Evolutionary conservation across 2,888 invertebrate species (phyloP), one percentile per base, ranked within the genome.

Genomic region (Galeruca laticollis): DNA sequence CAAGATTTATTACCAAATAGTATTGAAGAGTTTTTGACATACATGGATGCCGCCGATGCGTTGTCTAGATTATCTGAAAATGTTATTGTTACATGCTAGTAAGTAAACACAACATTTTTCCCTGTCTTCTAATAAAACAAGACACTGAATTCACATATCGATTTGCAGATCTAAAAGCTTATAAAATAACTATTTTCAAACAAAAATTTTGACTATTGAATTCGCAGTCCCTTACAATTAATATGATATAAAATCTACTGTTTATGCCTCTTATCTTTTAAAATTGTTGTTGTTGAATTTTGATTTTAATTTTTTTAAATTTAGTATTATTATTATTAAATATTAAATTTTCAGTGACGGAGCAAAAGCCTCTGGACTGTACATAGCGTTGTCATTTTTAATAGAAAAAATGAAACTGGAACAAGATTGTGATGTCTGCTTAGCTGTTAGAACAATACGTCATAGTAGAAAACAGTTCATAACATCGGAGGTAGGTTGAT

Each of bases 321-420:
- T 26, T 26, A 6, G 26, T 5, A 26, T 20, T 26, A 49, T 20
- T 33, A 15, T 11, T 69, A 15, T 51, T 9, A 49, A 21, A 43
- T 26, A 35, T 52, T 49, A 49, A 10, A 31, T 61, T 73, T 83
- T 70, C 72, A 88, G 88, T 70, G 85, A 88, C 77, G 88, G 88
- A 5, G 84, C 85, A 11, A 86, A 82, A 10, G 85, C 85, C 10
- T 83, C 85, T 74, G 88, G 88, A 11, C 76, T 88, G 20, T 88
- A 86, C 73, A 76, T 87, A 35, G 86, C 87, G 0, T 70, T 86
- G 69, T 82, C 83, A 13, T 86, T 86, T 71, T 69, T 88, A 9
- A 81, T 88, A 18, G 87, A 88, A 73, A 86, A 86, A 78, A 87
- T 88, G 78, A 84, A 86, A 67, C 75, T 86, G 9, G 88, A 88